Percentiles rank a stretch among this genome's conserved stretches.
Conservation (phyloP, 2,113 vertebrate genomes). For the Pogona vitticeps region DNA sequence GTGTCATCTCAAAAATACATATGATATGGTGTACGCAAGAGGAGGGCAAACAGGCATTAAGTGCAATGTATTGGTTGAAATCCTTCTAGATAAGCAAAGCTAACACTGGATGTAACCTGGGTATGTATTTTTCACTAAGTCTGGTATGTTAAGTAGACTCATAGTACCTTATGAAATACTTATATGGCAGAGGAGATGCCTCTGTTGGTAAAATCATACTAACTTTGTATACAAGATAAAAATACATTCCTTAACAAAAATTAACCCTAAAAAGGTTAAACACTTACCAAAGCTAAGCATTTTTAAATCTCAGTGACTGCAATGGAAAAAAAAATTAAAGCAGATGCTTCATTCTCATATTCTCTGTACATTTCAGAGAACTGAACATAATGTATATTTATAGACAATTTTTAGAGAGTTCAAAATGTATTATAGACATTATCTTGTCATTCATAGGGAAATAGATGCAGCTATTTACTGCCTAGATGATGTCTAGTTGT, state of each 20-base stretch:
- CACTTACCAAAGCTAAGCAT: background rate
- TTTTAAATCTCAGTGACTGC: background rate
- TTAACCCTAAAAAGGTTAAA: too few species aligned
- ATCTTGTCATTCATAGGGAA: background rate
- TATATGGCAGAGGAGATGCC: background rate
- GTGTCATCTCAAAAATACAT: background rate
- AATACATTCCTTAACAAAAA: background rate
- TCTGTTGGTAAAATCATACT: background rate
- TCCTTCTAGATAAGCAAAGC: constrained; percentile 28
- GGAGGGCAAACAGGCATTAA: constrained; percentile 15
- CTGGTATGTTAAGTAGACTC: constrained; percentile 16
- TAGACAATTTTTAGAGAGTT: background rate
- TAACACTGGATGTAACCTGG: constrained; percentile 8
- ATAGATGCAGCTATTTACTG: too few species aligned
- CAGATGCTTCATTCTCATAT: background rate
- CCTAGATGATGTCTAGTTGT: background rate
- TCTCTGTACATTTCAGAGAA: background rate
- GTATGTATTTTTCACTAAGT: constrained; percentile 6
- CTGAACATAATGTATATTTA: background rate
- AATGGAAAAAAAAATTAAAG: background rate
- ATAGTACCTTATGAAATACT: constrained; percentile 1
- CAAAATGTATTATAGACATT: background rate
- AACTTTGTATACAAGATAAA: constrained; percentile 2
- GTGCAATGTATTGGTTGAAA: background rate
- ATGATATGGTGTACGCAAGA: background rate